Conservation (phyloP, 2,888 invertebrate species). For the Melitaea athalia region DNA sequence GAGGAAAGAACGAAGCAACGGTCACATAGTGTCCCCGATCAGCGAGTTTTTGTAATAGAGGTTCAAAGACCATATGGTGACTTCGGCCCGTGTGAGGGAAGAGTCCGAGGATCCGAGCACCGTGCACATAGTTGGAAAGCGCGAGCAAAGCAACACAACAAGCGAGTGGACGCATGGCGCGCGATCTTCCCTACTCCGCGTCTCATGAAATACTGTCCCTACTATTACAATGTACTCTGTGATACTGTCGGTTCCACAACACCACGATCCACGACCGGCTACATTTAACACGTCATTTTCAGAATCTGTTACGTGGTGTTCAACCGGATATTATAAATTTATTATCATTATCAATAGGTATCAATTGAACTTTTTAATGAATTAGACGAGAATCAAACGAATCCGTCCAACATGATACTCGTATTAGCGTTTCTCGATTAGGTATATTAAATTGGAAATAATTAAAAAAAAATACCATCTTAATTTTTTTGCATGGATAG, state of each 20-base stretch:
- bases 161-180: conserved; percentile 58
- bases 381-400: too few species aligned
- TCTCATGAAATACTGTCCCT: conserved; percentile 42
- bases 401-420: too few species aligned
- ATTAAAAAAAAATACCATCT: too few species aligned
- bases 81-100: conserved; percentile 84
- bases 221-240: too few species aligned
- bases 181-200: conserved; percentile 41
- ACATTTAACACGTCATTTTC: conserved; percentile 41
- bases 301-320: conserved; percentile 43
- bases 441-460: too few species aligned
- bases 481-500: too few species aligned
- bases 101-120: conserved; percentile 57
- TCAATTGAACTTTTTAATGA: neutral
- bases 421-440: too few species aligned
- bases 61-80: conserved; percentile 84
- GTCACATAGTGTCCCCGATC: conserved; percentile 83
- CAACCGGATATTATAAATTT: conserved; percentile 27
- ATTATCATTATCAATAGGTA: neutral
- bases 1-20: conserved; percentile 83
- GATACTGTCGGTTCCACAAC: conserved; percentile 30
- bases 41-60: conserved; percentile 78
- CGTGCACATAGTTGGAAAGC: conserved; percentile 50
- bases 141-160: conserved; percentile 48
- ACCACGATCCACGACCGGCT: conserved; percentile 20